phyloP scores from a whole-genome alignment of 2,797 vertebrate genomes.

The Centropyge bicolor region DNA sequence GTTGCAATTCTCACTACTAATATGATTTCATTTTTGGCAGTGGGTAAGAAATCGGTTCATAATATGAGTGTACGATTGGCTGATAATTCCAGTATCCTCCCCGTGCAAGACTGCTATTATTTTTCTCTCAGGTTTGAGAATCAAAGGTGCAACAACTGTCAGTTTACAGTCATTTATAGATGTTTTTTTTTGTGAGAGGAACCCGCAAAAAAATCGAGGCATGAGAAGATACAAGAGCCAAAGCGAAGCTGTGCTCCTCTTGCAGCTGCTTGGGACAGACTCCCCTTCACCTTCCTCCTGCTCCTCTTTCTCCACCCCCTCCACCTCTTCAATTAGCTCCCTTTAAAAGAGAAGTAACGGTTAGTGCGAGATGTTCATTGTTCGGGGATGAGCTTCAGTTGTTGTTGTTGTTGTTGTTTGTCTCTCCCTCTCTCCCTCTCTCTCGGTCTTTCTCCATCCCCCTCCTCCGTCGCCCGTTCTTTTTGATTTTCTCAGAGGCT shows the following conservation, averaged over 20 bases:
- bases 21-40: constrained; percentile 43
- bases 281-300: constrained; percentile 59
- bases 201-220: constrained; percentile 20
- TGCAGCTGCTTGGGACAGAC: constrained; percentile 65
- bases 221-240: constrained; percentile 41
- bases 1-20: background rate
- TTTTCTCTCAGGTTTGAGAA: constrained; percentile 39
- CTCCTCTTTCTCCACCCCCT: constrained; percentile 60
- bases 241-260: constrained; percentile 26
- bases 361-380: constrained; percentile 72
- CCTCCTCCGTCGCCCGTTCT: constrained; percentile 64
- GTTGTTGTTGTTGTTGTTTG: constrained; percentile 80
- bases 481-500: constrained; percentile 83
- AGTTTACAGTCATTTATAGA: constrained; percentile 34
- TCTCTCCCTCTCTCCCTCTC: constrained; percentile 40
- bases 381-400: constrained; percentile 73
- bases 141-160: constrained; percentile 36
- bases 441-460: constrained; percentile 54
- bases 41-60: constrained; percentile 26
- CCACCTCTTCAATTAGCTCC: constrained; percentile 77
- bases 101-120: constrained; percentile 39
- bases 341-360: constrained; percentile 76
- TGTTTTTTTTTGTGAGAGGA: constrained; percentile 19
- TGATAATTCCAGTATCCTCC: constrained; percentile 47
- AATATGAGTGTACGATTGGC: constrained; percentile 37